Percentiles rank a stretch among this genome's conserved stretches.
Conservation (phyloP, 2,113 vertebrate genomes). For the Pterocles orientalis region DNA sequence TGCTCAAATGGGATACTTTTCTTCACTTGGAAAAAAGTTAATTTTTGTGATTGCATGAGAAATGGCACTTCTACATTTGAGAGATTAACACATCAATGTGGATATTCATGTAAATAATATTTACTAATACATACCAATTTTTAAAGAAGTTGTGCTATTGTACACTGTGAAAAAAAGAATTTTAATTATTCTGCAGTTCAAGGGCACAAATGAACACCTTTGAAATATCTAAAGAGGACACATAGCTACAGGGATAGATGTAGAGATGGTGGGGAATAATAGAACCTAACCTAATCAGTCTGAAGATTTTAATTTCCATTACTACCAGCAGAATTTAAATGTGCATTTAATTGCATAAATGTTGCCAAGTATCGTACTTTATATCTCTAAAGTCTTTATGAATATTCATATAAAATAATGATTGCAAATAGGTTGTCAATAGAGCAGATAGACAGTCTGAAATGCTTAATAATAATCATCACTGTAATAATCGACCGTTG, state of each 20-base stretch:
- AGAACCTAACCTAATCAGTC: conserved; percentile 52
- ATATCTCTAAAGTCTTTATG: background rate
- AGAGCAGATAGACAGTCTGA: conserved; percentile 53
- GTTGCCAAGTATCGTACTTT: conserved; percentile 31
- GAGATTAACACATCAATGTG: background rate
- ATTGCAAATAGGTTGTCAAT: conserved; percentile 53
- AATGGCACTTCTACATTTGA: background rate
- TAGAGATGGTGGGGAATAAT: conserved; percentile 8
- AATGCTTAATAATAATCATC: conserved; percentile 15
- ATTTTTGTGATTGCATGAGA: background rate
- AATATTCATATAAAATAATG: conserved; percentile 55
- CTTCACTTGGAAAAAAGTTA: background rate
- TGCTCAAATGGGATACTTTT: background rate
- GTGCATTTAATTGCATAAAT: conserved; percentile 55
- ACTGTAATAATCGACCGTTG: background rate
- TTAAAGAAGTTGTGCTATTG: background rate
- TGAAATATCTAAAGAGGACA: conserved; percentile 18
- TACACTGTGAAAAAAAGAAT: background rate
- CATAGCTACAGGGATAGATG: background rate
- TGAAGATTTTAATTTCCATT: conserved; percentile 61
- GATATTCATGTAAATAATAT: conserved; percentile 8
- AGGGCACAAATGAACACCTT: conserved; percentile 19
- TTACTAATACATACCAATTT: conserved; percentile 14
- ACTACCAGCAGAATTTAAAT: conserved; percentile 53
- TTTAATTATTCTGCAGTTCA: background rate